Evolutionary conservation across 2,113 vertebrate genomes (phyloP).

Genomic region (Suricata suricatta): DNA sequence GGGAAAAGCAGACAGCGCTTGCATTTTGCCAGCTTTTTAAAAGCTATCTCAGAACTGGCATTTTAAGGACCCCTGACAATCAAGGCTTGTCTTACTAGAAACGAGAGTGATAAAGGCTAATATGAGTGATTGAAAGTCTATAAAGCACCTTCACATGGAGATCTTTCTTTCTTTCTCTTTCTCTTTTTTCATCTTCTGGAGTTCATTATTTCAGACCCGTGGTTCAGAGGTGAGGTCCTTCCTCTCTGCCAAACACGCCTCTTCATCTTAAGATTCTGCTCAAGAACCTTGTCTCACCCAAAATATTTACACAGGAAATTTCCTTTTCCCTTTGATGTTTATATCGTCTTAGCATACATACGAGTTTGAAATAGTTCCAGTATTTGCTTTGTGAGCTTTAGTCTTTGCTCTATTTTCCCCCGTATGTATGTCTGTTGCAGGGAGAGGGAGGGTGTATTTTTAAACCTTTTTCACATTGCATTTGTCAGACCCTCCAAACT

Average conservation of each 20-base stretch:
- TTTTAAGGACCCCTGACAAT: neutral
- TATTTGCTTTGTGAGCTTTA: neutral
- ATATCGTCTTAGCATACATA: neutral
- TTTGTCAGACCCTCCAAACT: neutral
- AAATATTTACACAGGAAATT: neutral
- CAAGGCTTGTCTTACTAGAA: neutral
- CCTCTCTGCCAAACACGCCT: neutral
- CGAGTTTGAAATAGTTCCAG: neutral
- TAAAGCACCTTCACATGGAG: neutral
- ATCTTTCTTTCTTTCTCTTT: neutral
- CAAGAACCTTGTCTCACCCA: neutral
- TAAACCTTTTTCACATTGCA: neutral
- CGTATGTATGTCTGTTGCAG: neutral
- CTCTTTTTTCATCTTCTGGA: neutral
- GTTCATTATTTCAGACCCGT: neutral
- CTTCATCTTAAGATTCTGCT: neutral
- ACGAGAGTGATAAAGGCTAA: neutral
- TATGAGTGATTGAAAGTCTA: neutral
- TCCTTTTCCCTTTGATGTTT: neutral
- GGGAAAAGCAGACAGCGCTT: accelerated
- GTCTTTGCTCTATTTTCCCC: neutral
- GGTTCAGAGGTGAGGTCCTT: neutral
- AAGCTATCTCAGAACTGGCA: neutral
- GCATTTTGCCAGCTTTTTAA: neutral
- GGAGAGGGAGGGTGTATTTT: neutral